phyloP scores from a whole-genome alignment of 2,888 invertebrate species.

The Phengaris alcon region DNA sequence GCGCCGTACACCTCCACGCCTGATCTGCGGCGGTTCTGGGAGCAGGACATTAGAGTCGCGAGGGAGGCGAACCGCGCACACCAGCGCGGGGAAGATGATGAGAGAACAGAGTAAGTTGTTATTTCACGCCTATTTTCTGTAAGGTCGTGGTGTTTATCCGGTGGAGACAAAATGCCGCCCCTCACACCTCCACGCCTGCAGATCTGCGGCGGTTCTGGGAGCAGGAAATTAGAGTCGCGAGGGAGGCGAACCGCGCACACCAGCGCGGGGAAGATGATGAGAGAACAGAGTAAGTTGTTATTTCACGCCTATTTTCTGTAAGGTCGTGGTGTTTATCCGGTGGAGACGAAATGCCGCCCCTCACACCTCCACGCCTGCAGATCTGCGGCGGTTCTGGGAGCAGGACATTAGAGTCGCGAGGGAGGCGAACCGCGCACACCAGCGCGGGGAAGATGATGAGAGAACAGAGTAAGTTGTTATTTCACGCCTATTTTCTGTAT shows the following conservation, averaged over 20 bases:
- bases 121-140: not conserved
- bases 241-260: conserved; percentile 82
- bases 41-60: conserved; percentile 87
- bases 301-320: too few species aligned
- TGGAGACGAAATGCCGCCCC: too few species aligned
- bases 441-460: conserved; percentile 79
- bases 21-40: conserved; percentile 87
- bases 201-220: conserved; percentile 88
- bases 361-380: conserved; percentile 86
- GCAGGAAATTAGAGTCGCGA: conserved; percentile 86
- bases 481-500: not conserved
- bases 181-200: conserved; percentile 81
- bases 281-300: too few species aligned
- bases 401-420: conserved; percentile 87
- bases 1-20: conserved; percentile 88
- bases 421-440: conserved; percentile 81
- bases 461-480: conserved; percentile 59
- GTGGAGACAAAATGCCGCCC: too few species aligned
- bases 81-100: conserved; percentile 79
- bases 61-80: conserved; percentile 83
- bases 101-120: conserved; percentile 62
- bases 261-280: conserved; percentile 81
- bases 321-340: too few species aligned
- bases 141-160: too few species aligned
- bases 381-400: conserved; percentile 88